phyloP scores from a whole-genome alignment of 2,797 vertebrate species.

The Siniperca scherzeri region DNA sequence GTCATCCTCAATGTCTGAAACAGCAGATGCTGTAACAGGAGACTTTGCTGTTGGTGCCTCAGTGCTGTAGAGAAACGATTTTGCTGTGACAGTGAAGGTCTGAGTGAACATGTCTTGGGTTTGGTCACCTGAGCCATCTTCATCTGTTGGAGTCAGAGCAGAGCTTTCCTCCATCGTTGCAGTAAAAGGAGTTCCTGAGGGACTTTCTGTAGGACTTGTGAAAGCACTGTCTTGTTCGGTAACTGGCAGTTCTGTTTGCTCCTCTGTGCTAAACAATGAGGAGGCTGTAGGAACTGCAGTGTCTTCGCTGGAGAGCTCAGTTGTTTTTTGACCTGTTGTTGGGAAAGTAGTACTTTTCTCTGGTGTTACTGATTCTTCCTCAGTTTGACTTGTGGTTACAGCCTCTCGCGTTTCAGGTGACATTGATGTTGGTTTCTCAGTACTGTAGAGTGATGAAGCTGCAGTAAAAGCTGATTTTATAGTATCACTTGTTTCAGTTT shows the following conservation, averaged over 20 bases:
- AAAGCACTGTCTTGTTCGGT: not conserved
- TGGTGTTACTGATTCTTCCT: not conserved
- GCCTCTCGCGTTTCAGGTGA: not conserved
- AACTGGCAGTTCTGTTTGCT: not conserved
- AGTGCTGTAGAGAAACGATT: not conserved
- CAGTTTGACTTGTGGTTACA: not conserved
- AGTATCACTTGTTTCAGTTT: not conserved
- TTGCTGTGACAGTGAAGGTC: not conserved
- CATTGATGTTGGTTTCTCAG: slow-evolving; percentile 10
- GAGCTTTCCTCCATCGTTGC: not conserved
- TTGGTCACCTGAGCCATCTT: slow-evolving; percentile 42
- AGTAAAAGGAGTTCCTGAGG: too few relatives aligned
- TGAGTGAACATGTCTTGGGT: not conserved
- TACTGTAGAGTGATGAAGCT: not conserved
- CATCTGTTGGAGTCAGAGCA: not conserved
- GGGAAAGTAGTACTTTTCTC: not conserved
- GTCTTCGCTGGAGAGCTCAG: not conserved
- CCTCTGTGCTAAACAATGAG: slow-evolving; percentile 6
- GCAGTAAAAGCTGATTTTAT: not conserved
- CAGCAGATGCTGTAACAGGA: not conserved
- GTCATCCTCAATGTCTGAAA: not conserved
- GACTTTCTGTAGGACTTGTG: not conserved
- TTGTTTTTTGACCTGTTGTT: not conserved
- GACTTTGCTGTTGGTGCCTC: not conserved
- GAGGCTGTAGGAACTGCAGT: not conserved